Evolutionary conservation across 1,140 invertebrate species (phyloP).

Genomic region (Rhopalosiphum padi): DNA sequence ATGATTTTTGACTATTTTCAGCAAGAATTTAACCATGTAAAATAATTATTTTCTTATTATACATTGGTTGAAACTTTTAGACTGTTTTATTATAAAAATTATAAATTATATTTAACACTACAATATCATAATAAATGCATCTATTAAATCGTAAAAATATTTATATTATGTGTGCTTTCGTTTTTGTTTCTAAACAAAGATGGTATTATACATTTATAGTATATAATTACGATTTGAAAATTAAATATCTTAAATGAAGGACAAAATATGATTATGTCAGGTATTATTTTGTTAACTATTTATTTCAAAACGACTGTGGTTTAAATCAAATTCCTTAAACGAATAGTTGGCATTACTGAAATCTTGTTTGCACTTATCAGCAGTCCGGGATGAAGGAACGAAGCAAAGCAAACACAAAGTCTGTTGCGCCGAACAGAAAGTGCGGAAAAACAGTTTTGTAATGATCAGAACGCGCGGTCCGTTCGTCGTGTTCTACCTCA

Average conservation of each 20-base stretch:
- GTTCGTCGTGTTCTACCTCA: background rate
- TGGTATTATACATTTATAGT: background rate
- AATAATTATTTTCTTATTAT: background rate
- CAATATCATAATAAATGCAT: background rate
- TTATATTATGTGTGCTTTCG: too few relatives aligned
- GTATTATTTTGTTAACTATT: background rate
- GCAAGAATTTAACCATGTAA: background rate
- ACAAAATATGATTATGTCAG: background rate
- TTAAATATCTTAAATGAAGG: background rate
- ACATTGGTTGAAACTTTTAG: background rate
- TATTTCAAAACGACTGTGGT: background rate
- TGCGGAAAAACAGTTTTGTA: slow-evolving; percentile 51
- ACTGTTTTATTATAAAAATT: background rate
- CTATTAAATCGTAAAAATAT: background rate
- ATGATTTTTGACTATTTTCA: background rate
- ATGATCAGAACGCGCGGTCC: slow-evolving; percentile 41
- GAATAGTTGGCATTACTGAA: slow-evolving; percentile 43
- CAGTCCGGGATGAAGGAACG: background rate
- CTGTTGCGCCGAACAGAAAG: slow-evolving; percentile 9
- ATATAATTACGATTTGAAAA: background rate
- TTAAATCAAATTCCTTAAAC: background rate
- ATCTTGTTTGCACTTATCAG: slow-evolving; percentile 46
- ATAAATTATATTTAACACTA: background rate
- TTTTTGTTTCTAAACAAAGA: background rate
- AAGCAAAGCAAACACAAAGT: slow-evolving; percentile 51